Conservation (phyloP, 2,888 invertebrate species). For the Strigamia transsilvanica region DNA sequence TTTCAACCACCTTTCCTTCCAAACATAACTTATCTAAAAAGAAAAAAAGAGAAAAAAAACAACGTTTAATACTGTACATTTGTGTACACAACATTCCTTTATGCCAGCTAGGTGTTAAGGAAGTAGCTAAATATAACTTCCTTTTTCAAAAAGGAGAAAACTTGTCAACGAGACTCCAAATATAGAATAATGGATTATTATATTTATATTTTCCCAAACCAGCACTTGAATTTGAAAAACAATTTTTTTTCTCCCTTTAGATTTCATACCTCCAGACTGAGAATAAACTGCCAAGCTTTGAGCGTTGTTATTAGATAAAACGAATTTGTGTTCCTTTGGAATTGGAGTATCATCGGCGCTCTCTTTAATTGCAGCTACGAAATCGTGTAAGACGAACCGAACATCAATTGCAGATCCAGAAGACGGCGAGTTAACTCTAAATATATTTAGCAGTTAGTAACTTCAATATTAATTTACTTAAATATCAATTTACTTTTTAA, state of each 20-base stretch:
- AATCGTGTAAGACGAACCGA: constrained; percentile 81
- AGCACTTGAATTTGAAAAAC: no score
- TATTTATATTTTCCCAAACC: no score
- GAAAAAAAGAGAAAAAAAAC: neutral
- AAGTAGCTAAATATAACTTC: neutral
- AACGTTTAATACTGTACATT: neutral
- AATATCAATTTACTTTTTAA: constrained; percentile 65
- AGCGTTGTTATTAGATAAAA: constrained; percentile 87
- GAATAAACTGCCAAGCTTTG: constrained; percentile 94
- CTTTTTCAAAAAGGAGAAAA: neutral
- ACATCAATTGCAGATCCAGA: constrained; percentile 87
- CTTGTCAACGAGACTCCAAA: no score
- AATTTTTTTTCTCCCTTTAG: no score
- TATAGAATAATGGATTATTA: no score
- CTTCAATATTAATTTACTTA: constrained; percentile 11
- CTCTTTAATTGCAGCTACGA: constrained; percentile 79
- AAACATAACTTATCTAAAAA: constrained; percentile 67
- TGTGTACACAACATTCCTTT: neutral
- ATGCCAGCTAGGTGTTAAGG: neutral
- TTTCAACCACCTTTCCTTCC: constrained; percentile 96
- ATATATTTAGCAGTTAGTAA: neutral
- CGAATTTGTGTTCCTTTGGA: constrained; percentile 90
- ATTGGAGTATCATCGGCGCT: constrained; percentile 77
- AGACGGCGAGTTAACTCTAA: constrained; percentile 58
- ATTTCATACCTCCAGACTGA: constrained; percentile 74